A percentile compares a stretch with the other conserved stretches of the same genome.
Conservation (phyloP, 2,888 invertebrate species). For the Mycalesis mineus region DNA sequence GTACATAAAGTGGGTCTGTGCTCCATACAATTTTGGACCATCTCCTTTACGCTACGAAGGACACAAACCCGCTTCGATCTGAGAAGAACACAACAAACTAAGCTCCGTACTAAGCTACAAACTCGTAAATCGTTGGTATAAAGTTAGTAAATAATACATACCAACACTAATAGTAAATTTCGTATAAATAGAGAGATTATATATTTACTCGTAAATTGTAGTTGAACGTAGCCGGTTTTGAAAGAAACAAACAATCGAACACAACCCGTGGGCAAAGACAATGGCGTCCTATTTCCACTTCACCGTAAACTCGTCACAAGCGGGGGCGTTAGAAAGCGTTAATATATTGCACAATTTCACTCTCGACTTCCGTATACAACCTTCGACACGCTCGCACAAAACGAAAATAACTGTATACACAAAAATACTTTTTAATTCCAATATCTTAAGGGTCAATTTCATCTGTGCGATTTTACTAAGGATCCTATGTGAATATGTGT, state of each 20-base stretch:
- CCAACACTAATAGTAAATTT: neutral
- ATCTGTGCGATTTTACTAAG: neutral
- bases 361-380: slow-evolving; percentile 29
- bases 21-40: too few relatives aligned
- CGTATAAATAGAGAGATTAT: neutral
- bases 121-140: too few relatives aligned
- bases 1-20: too few relatives aligned
- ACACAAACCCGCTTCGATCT: too few relatives aligned
- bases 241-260: slow-evolving; percentile 18
- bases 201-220: neutral
- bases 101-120: too few relatives aligned
- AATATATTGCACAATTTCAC: slow-evolving; percentile 33
- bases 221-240: slow-evolving; percentile 11
- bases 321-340: slow-evolving; percentile 36
- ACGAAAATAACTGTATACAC: neutral
- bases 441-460: neutral
- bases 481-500: neutral
- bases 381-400: slow-evolving; percentile 3
- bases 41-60: too few relatives aligned
- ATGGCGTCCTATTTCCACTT: slow-evolving; percentile 21
- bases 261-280: slow-evolving; percentile 16
- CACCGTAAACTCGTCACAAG: slow-evolving; percentile 19
- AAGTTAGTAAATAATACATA: too few relatives aligned
- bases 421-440: neutral
- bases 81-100: too few relatives aligned